Conservation (phyloP, 2,113 vertebrate genomes). For the Pseudois nayaur region DNA sequence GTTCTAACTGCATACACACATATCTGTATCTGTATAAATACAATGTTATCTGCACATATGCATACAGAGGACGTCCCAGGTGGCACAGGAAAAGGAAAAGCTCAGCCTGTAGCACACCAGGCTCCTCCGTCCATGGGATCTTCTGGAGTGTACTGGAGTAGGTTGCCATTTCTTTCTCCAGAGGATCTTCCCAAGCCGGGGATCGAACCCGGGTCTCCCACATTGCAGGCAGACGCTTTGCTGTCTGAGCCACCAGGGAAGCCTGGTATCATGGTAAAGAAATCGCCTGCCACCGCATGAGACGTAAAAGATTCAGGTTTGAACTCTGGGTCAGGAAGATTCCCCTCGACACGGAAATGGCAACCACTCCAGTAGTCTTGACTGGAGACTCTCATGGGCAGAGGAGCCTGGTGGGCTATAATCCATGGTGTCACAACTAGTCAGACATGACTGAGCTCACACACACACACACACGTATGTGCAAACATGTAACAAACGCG, state of each 20-base stretch:
- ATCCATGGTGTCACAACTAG: not conserved
- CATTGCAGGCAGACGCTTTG: fast-evolving
- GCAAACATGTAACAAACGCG: no score
- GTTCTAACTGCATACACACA: no score
- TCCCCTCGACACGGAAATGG: not conserved
- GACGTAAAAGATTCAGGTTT: not conserved
- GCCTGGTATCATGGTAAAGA: fast-evolving
- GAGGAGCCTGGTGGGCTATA: not conserved
- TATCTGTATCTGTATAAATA: not conserved
- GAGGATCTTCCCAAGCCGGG: not conserved
- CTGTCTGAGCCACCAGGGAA: not conserved
- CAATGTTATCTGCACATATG: not conserved
- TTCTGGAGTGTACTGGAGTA: not conserved
- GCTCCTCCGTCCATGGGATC: not conserved
- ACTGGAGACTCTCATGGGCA: not conserved
- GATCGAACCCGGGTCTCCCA: not conserved
- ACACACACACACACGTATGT: fast-evolving
- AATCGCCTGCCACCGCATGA: not conserved
- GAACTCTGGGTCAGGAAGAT: not conserved
- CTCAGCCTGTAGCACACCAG: not conserved
- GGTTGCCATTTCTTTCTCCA: not conserved
- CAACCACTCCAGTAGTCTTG: not conserved
- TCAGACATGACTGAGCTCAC: not conserved
- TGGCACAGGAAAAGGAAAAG: not conserved
- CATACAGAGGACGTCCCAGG: fast-evolving